These are phyloP conservation scores for Pangasianodon gigas DNA, from an alignment of 2,113 vertebrate genomes.

Conservation along the genomic window DNA sequence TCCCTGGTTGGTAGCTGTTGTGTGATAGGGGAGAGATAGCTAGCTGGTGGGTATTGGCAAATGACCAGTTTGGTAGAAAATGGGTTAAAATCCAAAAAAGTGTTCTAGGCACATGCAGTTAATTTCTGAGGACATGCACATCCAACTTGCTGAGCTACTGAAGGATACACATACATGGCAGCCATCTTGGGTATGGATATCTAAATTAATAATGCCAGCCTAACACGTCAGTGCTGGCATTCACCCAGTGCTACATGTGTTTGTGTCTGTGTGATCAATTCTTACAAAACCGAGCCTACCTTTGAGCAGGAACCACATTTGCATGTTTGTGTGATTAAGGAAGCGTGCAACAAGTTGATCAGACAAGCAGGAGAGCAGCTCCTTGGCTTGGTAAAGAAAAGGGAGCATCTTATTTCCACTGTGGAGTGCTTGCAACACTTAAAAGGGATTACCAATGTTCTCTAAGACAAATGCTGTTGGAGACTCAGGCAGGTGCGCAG, in stretches of 20 bases:
- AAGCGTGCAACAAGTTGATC: background rate
- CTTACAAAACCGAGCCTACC: background rate
- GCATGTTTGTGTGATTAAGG: background rate
- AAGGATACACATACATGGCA: background rate
- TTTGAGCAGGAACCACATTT: background rate
- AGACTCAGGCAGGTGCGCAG: slow-evolving; percentile 19
- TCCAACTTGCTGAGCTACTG: background rate
- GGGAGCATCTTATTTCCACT: background rate
- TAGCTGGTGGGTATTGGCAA: background rate
- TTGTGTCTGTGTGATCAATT: background rate
- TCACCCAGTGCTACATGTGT: background rate
- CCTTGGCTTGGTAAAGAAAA: background rate
- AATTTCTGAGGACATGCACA: background rate
- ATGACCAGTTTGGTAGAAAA: background rate
- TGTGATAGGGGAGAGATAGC: background rate
- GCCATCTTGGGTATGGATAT: background rate
- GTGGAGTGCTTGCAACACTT: slow-evolving; percentile 28
- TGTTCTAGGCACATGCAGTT: background rate
- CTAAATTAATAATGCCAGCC: background rate
- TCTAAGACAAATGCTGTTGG: slow-evolving; percentile 20
- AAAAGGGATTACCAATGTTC: slow-evolving; percentile 23
- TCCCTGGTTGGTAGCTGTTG: background rate
- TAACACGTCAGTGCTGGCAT: background rate
- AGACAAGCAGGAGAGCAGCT: background rate
- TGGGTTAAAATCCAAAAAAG: background rate